Base-by-base conservation (phyloP, 2,888 invertebrate species). In the Tetheella fluctuosa region DNA sequence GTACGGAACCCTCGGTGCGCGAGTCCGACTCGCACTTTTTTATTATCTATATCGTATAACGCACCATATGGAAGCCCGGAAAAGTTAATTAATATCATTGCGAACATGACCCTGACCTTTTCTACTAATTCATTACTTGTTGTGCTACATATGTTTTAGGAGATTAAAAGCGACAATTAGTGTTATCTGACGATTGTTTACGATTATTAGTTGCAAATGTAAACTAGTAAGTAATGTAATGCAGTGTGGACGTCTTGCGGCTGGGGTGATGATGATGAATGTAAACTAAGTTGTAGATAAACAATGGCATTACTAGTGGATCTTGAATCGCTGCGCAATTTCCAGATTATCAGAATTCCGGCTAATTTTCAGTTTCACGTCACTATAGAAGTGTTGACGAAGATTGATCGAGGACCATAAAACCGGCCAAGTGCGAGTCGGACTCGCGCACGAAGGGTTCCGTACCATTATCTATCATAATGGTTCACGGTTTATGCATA, bases 21-120 rank as follows among this genome's bases (percentile, higher is more conserved):
- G n/a, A n/a, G n/a, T n/a, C n/a, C n/a, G n/a, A n/a, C n/a, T n/a
- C n/a, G n/a, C n/a, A n/a, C 17, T 15, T 42, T 17, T 42, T 30
- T 5, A 8, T 7, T 5, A 8, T 8, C 30, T 30, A 8, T 30
- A 30, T 30, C 30, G 8, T 30, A 30, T 25, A 25, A 37, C 37
- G 15, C 15, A 37, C n/a, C n/a, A 17, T 17, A 20, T 48, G 42
- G 1, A 48, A 17, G 17, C 10, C 5, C n/a, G 20, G 8, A 20
- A 48, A 48, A 48, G 20, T 20, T 48, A 42, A 42, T 42, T 42
- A 48, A 48, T 48, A 48, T 48, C 20, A 20, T 20, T 48, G 48
- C 20, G 20, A 48, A 6, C 20, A 3, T 48, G 48, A 48, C 48
- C 17, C 20, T 48, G 48, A 1, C 48, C 10, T 20, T 48, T 48